Evolutionary conservation across 2,113 vertebrate genomes (phyloP).

Genomic region (Chionodraco myersi): DNA sequence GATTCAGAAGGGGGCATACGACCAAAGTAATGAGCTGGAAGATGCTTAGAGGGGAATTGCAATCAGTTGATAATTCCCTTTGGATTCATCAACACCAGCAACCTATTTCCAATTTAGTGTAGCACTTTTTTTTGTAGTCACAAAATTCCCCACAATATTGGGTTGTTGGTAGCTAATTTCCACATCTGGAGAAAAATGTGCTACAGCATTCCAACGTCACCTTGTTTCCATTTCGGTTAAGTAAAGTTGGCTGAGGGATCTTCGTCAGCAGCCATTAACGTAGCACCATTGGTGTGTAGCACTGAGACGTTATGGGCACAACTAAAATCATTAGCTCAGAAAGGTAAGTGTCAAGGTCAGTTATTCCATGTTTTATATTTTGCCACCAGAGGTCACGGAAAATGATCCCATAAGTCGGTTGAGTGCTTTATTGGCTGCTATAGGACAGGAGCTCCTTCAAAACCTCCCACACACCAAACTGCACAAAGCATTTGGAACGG

Average conservation of each 20-base stretch:
- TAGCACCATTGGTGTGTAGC: constrained; percentile 13
- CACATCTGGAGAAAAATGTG: not conserved
- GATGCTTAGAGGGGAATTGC: too few relatives aligned
- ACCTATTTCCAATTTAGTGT: too few relatives aligned
- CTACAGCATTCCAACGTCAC: constrained; percentile 1
- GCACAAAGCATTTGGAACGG: constrained; percentile 29
- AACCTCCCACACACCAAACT: constrained; percentile 27
- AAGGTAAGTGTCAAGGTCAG: constrained; percentile 53
- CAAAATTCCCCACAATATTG: too few relatives aligned
- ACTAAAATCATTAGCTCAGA: constrained; percentile 34
- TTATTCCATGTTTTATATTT: constrained; percentile 48
- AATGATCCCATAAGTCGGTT: constrained; percentile 54
- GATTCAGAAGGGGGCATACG: too few relatives aligned
- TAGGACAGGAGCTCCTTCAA: constrained; percentile 50
- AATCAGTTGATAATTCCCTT: too few relatives aligned
- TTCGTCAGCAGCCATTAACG: constrained; percentile 13
- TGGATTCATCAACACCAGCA: too few relatives aligned
- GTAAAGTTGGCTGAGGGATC: constrained; percentile 8
- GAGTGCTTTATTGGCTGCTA: constrained; percentile 60
- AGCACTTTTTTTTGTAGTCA: too few relatives aligned
- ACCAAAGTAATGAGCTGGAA: too few relatives aligned
- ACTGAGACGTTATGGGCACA: constrained; percentile 30
- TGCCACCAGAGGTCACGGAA: constrained; percentile 40
- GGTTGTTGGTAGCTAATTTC: not conserved
- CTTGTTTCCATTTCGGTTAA: constrained; percentile 25